Base-by-base conservation (phyloP, 1,140 invertebrate species). In the Platyscapa corneri region DNA sequence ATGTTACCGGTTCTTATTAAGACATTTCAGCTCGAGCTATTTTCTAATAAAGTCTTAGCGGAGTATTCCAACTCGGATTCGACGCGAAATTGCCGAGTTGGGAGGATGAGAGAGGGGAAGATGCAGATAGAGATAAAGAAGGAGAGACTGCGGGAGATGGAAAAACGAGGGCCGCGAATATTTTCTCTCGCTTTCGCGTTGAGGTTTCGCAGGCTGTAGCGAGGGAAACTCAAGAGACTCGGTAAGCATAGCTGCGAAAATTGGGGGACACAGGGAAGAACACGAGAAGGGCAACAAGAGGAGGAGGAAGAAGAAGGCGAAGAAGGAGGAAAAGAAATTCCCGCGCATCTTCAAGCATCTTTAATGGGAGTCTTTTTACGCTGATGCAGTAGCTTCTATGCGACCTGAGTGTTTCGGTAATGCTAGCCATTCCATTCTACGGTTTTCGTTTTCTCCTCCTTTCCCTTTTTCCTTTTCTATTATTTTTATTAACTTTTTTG, bases 1-100 rank as follows among this genome's bases (percentile, higher is more conserved):
- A 84, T 78, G 82, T 78, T 84, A 78, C 75, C 42, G 12, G 65
- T 27, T 39, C 83, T 84, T 90, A 92, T 93, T 92, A 93, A 93
- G 92, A 92, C 88, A 89, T 90, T 92, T 90, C 88, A 82, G 87
- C 83, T 79, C 87, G 87, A 79, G 89, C 90, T 90, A 90, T 92
- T 92, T 92, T 92, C 91, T 93, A 91, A 93, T 93, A 92, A 93
- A 93, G 90, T 92, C 90, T 89, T 93, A 88, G 86, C 49, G 37
- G 67, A 72, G 53, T 86, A 83, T 86, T 84, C 86, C 81, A 64
- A 80, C 87, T 87, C 86, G 87, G 86, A 88, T 86, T 83, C 87
- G 85, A 87, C 75, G 86, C 87, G 87, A 87, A 32, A 56, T 85
- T 88, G 83, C 88, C 89, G 49, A 53, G 49, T 53, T 53, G 1